Evolutionary conservation across 2,888 invertebrate genomes (phyloP), one percentile per base, ranked within the genome.

Genomic region (Macrosiphum euphorbiae): DNA sequence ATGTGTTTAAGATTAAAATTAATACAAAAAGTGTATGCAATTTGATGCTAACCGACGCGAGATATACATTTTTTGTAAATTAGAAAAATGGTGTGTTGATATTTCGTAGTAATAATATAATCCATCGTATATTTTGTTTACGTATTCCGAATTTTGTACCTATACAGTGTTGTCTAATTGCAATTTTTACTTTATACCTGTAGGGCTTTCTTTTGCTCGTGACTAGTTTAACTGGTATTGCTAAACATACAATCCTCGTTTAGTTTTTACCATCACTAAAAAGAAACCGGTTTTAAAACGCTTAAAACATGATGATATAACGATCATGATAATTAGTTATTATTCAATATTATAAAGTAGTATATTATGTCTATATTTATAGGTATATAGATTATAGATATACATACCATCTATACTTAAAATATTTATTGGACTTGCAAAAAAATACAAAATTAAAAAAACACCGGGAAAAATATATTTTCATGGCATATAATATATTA

Each of bases 181-280:
- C 26, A 52, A 24, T 86, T 44, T 58, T 86, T 91, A 55, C 10
- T 55, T 58, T n/a, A 58, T 24, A n/a, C 35, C 67, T 67, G n/a
- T n/a, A 78, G 50, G 67, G 35, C 35, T 90, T 67, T 91, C 28
- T 91, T 87, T 87, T 61, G 13, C 87, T 35, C 50, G 10, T 35
- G 47, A 88, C 92, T 87, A 41, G 92, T 92, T 58, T 50, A 87
- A 92, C 92, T 88, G 87, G 92, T 92, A 61, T 88, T 88, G 3
- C 28, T 47, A 58, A 4, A n/a, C 35, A 78, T 87, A 87, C 35
- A 90, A 50, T 35, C 28, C 0, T 50, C n/a, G 50, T 58, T 78
- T 78, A 35, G 55, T 52, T 88, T 55, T 47, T 78, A 44, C 50
- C 85, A 44, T 3, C 28, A 58, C 24, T 55, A n/a, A 91, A 55